Percentiles rank a stretch among this genome's conserved stretches.
Evolutionary conservation across 1,140 invertebrate species (phyloP).

Genomic region (Sitophilus oryzae): DNA sequence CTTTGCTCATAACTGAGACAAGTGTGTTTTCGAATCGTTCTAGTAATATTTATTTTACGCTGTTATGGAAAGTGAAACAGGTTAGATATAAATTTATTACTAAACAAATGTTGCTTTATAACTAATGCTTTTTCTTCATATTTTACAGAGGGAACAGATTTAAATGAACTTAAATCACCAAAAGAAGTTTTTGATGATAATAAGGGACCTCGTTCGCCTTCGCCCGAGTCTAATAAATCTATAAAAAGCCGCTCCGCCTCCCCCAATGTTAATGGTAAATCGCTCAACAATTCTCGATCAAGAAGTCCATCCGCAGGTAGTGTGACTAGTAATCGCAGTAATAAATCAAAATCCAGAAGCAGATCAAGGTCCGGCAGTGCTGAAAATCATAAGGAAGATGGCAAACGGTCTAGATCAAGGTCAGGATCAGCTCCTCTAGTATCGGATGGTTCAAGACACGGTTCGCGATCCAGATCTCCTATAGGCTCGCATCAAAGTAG

Average conservation of each 20-base stretch:
- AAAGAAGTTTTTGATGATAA: no score
- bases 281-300: conserved; percentile 6
- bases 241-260: neutral
- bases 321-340: conserved; percentile 4
- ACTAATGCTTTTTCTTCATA: no score
- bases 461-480: conserved; percentile 32
- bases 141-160: conserved; percentile 18
- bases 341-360: conserved; percentile 25
- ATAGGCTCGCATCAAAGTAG: conserved; percentile 11
- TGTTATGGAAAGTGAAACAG: no score
- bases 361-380: conserved; percentile 28
- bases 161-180: conserved; percentile 13
- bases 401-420: conserved; percentile 24
- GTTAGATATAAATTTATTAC: no score
- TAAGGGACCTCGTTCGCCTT: conserved; percentile 12
- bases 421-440: conserved; percentile 38
- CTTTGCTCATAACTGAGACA: no score
- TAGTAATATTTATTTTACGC: no score
- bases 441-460: conserved; percentile 27
- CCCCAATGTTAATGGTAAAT: neutral
- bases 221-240: conserved; percentile 10
- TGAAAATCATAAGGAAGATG: neutral
- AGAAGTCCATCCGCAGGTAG: conserved; percentile 11
- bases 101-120: no score
- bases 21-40: no score